These are phyloP conservation scores for Plusia festucae DNA, from an alignment of 2,888 invertebrate genomes.

Conservation along the genomic window DNA sequence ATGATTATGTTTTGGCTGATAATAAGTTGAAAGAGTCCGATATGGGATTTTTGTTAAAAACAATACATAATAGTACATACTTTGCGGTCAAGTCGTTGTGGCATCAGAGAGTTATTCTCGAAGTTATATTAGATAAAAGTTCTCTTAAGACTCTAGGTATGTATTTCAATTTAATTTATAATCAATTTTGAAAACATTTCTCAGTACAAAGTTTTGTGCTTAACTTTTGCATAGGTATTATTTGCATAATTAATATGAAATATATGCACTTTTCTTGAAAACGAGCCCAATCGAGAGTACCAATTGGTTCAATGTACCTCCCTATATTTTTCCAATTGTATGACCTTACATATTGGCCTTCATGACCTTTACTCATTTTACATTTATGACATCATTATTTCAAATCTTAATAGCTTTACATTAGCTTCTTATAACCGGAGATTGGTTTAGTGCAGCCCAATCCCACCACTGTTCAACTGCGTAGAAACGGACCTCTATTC, in stretches of 20 bases:
- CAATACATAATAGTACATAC: conserved; percentile 92
- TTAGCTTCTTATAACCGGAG: conserved; percentile 3
- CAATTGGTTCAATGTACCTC: conserved; percentile 9
- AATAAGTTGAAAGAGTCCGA: conserved; percentile 64
- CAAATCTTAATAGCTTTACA: background rate
- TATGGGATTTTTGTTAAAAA: conserved; percentile 78
- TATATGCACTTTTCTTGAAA: too few species aligned
- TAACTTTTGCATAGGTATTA: too few species aligned
- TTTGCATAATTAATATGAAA: too few species aligned
- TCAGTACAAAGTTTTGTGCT: too few species aligned
- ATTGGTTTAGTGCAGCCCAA: conserved; percentile 20
- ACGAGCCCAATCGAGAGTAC: too few species aligned
- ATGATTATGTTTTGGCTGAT: conserved; percentile 70
- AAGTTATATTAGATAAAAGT: conserved; percentile 89
- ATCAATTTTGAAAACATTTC: too few species aligned
- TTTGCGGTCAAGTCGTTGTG: conserved; percentile 92
- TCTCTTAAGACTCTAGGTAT: conserved; percentile 88
- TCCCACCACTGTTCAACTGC: conserved; percentile 26
- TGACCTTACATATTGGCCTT: background rate
- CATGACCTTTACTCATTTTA: conserved; percentile 2
- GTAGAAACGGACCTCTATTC: conserved; percentile 44
- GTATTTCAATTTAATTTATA: conserved; percentile 33
- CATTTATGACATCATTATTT: background rate
- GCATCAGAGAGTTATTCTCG: conserved; percentile 88
- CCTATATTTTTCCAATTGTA: too few species aligned